These are phyloP conservation scores for Dromiciops gliroides DNA, from an alignment of 2,113 vertebrate species.

Conservation along the genomic window DNA sequence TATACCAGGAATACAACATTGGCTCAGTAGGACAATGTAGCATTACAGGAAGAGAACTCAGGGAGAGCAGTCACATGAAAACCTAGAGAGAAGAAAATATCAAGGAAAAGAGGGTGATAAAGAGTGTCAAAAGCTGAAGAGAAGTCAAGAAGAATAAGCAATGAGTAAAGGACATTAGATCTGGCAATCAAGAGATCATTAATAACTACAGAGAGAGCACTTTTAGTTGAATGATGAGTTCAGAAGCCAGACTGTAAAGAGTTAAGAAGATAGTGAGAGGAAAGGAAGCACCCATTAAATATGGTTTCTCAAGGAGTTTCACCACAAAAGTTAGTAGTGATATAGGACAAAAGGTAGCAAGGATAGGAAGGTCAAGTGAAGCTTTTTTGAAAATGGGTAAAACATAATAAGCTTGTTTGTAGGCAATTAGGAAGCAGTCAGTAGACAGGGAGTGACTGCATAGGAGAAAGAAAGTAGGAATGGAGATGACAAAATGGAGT, in stretches of 20 bases:
- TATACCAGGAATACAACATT: no score
- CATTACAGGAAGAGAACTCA: no score
- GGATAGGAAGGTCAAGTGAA: not conserved
- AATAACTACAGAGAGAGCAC: not conserved
- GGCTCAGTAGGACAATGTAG: no score
- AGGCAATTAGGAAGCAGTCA: not conserved
- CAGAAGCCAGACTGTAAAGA: not conserved
- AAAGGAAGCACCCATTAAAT: not conserved
- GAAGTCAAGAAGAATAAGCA: not conserved
- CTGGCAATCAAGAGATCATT: not conserved
- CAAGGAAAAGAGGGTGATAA: no score
- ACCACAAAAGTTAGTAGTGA: not conserved
- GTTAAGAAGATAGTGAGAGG: not conserved
- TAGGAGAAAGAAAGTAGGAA: not conserved
- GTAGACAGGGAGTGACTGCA: not conserved
- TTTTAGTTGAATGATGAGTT: not conserved
- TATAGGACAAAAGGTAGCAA: not conserved
- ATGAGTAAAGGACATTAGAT: not conserved
- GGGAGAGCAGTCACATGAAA: no score
- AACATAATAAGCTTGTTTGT: not conserved
- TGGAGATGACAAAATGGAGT: not conserved
- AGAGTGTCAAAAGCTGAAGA: no score
- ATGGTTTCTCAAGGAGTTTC: not conserved
- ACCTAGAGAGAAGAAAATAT: no score
- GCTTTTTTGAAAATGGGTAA: not conserved